Evolutionary conservation across 2,797 vertebrate genomes (phyloP).

Genomic region (Lacerta bilineata): DNA sequence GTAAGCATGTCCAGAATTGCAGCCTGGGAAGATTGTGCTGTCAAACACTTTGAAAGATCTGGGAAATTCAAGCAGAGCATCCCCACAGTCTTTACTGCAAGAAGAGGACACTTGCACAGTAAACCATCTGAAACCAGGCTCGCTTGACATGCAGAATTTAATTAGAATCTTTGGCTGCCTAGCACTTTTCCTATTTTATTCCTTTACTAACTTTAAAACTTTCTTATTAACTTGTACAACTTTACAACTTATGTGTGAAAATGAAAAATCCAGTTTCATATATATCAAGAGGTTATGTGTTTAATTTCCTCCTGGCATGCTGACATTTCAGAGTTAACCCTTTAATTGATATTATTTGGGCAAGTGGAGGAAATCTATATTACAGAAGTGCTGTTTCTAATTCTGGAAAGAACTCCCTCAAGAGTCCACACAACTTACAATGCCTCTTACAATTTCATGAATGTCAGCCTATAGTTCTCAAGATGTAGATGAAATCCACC

Average conservation of each 20-base stretch:
- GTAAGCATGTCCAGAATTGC: not conserved
- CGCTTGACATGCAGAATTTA: constrained; percentile 43
- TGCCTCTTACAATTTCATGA: not conserved
- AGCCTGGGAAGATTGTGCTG: accelerated
- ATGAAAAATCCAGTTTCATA: constrained; percentile 69
- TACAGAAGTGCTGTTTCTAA: not conserved
- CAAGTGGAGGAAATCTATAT: not conserved
- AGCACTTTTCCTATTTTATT: constrained; percentile 62
- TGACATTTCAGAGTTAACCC: constrained; percentile 68
- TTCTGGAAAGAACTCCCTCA: constrained; percentile 6
- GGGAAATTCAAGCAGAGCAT: constrained; percentile 36
- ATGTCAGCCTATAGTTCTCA: no score
- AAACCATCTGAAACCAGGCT: not conserved
- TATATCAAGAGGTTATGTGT: constrained; percentile 69
- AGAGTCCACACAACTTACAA: not conserved
- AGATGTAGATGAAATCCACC: no score
- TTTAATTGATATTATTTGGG: constrained; percentile 27
- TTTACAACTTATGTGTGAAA: constrained; percentile 62
- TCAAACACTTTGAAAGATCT: constrained; percentile 47
- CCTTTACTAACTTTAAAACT: constrained; percentile 56
- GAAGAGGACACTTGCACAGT: constrained; percentile 41
- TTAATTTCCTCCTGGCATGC: constrained; percentile 70
- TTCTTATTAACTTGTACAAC: constrained; percentile 48
- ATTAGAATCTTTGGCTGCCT: constrained; percentile 12
- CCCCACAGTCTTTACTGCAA: constrained; percentile 18